Evolutionary conservation across 2,113 vertebrate genomes (phyloP).

Genomic region (Bufo gargarizans): DNA sequence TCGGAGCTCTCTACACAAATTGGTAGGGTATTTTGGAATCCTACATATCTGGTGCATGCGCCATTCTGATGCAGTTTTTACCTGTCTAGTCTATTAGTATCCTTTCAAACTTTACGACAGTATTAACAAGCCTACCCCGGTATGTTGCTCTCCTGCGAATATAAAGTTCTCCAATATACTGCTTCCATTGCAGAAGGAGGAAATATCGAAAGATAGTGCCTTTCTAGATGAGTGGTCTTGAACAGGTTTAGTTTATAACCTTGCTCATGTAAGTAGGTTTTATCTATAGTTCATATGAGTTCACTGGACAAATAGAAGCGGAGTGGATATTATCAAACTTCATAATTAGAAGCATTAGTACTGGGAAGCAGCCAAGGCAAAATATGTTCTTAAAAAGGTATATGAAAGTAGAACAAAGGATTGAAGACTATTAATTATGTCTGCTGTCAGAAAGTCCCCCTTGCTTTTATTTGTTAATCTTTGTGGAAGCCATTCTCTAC

Average conservation of each 20-base stretch:
- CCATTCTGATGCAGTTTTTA: no score
- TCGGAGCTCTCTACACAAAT: no score
- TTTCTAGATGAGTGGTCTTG: background rate
- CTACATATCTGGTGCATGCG: no score
- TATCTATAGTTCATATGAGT: slow-evolving; percentile 36
- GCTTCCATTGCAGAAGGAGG: background rate
- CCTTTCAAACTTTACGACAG: no score
- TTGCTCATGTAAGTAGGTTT: background rate
- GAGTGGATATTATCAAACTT: slow-evolving; percentile 34
- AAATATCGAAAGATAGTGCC: background rate
- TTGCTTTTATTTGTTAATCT: slow-evolving; percentile 69
- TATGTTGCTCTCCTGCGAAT: background rate
- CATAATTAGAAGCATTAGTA: slow-evolving; percentile 44
- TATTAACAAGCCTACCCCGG: no score
- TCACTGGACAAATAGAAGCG: slow-evolving; percentile 3
- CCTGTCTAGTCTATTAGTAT: no score
- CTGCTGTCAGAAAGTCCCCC: slow-evolving; percentile 62
- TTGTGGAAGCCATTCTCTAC: slow-evolving; percentile 66
- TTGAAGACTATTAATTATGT: slow-evolving; percentile 46
- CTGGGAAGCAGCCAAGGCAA: slow-evolving; percentile 29
- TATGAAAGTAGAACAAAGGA: slow-evolving; percentile 46
- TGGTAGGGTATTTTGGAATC: no score
- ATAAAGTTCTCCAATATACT: background rate
- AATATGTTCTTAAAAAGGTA: slow-evolving; percentile 47
- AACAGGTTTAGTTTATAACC: background rate